phyloP scores from a whole-genome alignment of 37 sponge, comb jelly and placozoan species.

The Bolinopsis microptera region DNA sequence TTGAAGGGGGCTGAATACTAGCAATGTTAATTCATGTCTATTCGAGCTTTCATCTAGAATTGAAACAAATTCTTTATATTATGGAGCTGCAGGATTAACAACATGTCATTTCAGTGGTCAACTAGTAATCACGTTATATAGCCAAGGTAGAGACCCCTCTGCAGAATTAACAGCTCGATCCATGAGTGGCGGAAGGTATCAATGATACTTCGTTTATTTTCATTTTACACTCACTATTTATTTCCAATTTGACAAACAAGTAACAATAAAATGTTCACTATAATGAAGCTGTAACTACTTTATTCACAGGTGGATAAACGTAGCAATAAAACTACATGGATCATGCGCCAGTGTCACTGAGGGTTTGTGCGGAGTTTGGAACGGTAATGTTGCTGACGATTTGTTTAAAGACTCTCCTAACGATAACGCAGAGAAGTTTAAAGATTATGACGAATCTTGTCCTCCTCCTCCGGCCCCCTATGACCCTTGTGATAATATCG shows the following conservation, averaged over 20 bases:
- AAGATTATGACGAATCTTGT: background rate
- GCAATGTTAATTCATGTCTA: no score
- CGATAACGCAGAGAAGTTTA: background rate
- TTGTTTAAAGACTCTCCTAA: background rate
- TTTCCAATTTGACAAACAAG: no score
- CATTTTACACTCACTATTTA: no score
- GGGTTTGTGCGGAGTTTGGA: constrained; percentile 9
- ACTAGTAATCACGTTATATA: background rate
- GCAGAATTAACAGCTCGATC: background rate
- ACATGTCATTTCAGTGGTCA: constrained; percentile 25
- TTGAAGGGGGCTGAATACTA: no score
- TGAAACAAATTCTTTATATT: background rate
- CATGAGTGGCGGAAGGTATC: background rate
- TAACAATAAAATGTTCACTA: no score
- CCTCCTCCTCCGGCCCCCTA: background rate
- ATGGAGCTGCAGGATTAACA: background rate
- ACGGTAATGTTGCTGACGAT: background rate
- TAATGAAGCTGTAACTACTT: no score
- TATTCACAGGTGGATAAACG: constrained; percentile 10
- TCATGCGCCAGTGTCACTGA: background rate
- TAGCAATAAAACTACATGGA: background rate
- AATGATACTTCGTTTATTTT: no score
- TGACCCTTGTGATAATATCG: background rate
- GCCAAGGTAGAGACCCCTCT: background rate
- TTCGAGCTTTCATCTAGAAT: no score